Evolutionary conservation across 2,888 invertebrate genomes (phyloP).

Genomic region (Xanthia icteritia): DNA sequence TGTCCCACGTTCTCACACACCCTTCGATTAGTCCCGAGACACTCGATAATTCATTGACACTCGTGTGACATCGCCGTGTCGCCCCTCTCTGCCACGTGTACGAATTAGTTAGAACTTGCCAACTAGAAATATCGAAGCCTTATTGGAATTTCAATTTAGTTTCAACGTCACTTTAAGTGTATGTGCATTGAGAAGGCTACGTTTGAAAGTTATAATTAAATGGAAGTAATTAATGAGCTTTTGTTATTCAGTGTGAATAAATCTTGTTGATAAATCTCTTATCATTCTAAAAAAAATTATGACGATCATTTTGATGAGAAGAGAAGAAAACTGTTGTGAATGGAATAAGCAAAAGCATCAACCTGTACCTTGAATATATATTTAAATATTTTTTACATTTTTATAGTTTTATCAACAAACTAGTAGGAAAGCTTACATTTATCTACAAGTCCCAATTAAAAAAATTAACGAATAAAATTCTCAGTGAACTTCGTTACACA

Average conservation of each 20-base stretch:
- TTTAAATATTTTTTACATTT: too few relatives aligned
- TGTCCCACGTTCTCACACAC: slow-evolving; percentile 65
- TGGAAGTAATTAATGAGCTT: neutral
- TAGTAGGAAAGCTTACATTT: neutral
- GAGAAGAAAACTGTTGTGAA: too few relatives aligned
- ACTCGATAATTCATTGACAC: slow-evolving; percentile 87
- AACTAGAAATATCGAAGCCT: slow-evolving; percentile 56
- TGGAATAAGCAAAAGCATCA: neutral
- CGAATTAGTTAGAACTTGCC: slow-evolving; percentile 68
- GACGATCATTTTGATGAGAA: too few relatives aligned
- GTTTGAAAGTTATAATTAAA: slow-evolving; percentile 13
- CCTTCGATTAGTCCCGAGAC: slow-evolving; percentile 79
- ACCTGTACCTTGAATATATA: neutral
- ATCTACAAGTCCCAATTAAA: neutral
- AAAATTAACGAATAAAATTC: neutral
- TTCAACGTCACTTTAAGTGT: slow-evolving; percentile 29
- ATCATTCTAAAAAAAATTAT: neutral
- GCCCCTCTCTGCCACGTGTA: slow-evolving; percentile 70
- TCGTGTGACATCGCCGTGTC: slow-evolving; percentile 66
- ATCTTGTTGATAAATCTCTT: neutral
- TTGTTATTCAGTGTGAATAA: neutral
- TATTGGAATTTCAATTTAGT: slow-evolving; percentile 61
- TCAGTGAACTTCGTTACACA: neutral
- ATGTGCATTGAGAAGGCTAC: slow-evolving; percentile 27
- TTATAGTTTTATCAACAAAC: neutral